Base-by-base conservation (phyloP, 2,888 invertebrate species). In the Platycnemis pennipes region DNA sequence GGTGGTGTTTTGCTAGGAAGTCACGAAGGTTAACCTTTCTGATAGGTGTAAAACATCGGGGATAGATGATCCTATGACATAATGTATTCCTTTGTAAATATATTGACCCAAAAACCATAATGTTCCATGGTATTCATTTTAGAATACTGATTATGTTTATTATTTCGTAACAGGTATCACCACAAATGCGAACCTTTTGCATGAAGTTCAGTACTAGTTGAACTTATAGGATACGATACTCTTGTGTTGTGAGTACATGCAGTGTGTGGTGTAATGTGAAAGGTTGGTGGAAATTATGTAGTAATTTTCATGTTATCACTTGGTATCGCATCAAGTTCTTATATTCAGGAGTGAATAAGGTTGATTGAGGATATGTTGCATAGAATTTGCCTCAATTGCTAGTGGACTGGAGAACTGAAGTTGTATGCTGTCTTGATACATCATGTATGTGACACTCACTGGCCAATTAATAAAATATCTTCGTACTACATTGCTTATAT, bases 1-100 rank as follows among this genome's bases (percentile, higher is more conserved):
- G 91, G 91, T 91, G 91, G 91, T 91, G 91, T 91, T 91, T 91
- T 91, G 91, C 91, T 91, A 91, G 91, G 91, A 91, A 91, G 91
- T 91, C 91, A 91, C 91, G 63, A 63, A 63, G 89, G 53, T 89
- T 91, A 69, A 45, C 63, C 49, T 42, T 89, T 69, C 44, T 91
- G 91, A 91, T 91, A 91, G 91, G 91, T 91, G 91, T 91, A 91
- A 91, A 77, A 91, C 56, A 91, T 91, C 63, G 63, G 91, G 91
- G 91, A 91, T 91, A 91, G 91, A 91, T 91, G 44, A 91, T 91
- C 91, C 91, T 91, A 63, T 91, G 91, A 91, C 91, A 37, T 63
- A 63, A 91, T n/a, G 44, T 56, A 63, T 91, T 56, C 91, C 91
- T 91, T 56, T 91, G 91, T 91, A 91, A 63, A 91, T 91, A 91